A percentile compares a stretch with the other conserved stretches of the same genome.
Conservation (phyloP, 2,888 invertebrate genomes). For the Drosophila birchii region DNA sequence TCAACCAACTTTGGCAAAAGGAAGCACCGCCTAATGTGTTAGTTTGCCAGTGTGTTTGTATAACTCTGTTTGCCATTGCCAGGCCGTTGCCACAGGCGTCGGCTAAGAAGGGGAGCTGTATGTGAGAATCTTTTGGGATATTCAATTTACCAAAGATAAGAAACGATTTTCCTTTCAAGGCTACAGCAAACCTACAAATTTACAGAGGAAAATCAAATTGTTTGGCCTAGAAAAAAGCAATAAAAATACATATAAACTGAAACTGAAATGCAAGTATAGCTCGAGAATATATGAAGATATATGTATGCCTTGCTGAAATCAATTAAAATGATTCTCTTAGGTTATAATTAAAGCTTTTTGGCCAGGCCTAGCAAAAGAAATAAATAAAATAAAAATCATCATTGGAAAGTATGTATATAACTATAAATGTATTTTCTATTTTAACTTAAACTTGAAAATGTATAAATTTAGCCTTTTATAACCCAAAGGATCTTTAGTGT, state of each 20-base stretch:
- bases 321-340: not conserved
- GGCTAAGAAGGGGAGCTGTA: slow-evolving; percentile 7
- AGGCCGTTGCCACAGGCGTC: slow-evolving; percentile 58
- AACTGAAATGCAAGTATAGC: not conserved
- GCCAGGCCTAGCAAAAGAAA: not conserved
- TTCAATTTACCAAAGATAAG: slow-evolving; percentile 23
- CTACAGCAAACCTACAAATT: slow-evolving; percentile 18
- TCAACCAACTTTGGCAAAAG: slow-evolving; percentile 78
- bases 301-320: not conserved
- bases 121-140: slow-evolving; percentile 1
- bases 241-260: not conserved
- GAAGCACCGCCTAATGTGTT: slow-evolving; percentile 77
- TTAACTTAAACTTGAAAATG: not conserved
- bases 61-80: slow-evolving; percentile 48
- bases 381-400: not conserved
- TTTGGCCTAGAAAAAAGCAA: not conserved
- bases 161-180: slow-evolving; percentile 7
- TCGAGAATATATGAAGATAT: not conserved
- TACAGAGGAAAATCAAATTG: not conserved
- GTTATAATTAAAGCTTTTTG: not conserved
- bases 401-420: not conserved
- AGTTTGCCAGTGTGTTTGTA: slow-evolving; percentile 52
- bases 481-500: not conserved
- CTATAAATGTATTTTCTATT: not conserved
- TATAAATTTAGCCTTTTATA: too few species aligned